Percentiles rank a stretch among this genome's conserved stretches.
Evolutionary conservation across 1,140 invertebrate genomes (phyloP).

Genomic region (Rhyzopertha dominica): DNA sequence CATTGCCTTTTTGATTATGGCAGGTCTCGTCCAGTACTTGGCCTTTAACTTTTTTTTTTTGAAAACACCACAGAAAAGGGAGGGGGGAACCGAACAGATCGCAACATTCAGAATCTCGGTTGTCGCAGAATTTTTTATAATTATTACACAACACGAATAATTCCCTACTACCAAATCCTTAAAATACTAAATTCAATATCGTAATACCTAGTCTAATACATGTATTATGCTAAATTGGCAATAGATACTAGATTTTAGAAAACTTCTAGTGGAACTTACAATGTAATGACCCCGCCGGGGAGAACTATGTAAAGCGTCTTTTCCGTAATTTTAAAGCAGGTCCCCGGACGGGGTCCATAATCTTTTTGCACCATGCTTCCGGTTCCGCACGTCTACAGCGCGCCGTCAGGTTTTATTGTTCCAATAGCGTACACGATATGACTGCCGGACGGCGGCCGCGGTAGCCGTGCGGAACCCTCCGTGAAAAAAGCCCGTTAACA

Average conservation of each 20-base stretch:
- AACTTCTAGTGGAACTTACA: conserved; percentile 41
- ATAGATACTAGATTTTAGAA: conserved; percentile 41
- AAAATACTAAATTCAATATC: conserved; percentile 43
- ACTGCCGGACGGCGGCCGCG: too few relatives aligned
- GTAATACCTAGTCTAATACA: conserved; percentile 43
- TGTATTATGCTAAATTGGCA: conserved; percentile 44
- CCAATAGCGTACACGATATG: too few relatives aligned
- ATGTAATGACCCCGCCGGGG: conserved; percentile 31
- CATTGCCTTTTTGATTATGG: background rate
- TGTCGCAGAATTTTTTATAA: conserved; percentile 28
- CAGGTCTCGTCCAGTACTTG: conserved; percentile 10
- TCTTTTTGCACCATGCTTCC: conserved; percentile 38
- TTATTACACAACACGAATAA: conserved; percentile 40
- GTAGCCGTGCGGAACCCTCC: too few relatives aligned
- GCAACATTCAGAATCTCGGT: conserved; percentile 39
- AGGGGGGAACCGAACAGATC: conserved; percentile 11
- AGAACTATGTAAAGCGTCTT: conserved; percentile 40
- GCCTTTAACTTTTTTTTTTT: conserved; percentile 17
- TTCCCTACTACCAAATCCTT: conserved; percentile 43
- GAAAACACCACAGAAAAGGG: background rate
- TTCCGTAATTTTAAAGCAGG: conserved; percentile 34
- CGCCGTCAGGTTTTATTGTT: conserved; percentile 17
- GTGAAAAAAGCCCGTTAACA: too few relatives aligned
- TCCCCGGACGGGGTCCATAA: conserved; percentile 27
- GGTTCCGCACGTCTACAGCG: conserved; percentile 4